These are phyloP conservation scores for Ispidina picta DNA, from an alignment of 2,797 vertebrate species.

Conservation along the genomic window DNA sequence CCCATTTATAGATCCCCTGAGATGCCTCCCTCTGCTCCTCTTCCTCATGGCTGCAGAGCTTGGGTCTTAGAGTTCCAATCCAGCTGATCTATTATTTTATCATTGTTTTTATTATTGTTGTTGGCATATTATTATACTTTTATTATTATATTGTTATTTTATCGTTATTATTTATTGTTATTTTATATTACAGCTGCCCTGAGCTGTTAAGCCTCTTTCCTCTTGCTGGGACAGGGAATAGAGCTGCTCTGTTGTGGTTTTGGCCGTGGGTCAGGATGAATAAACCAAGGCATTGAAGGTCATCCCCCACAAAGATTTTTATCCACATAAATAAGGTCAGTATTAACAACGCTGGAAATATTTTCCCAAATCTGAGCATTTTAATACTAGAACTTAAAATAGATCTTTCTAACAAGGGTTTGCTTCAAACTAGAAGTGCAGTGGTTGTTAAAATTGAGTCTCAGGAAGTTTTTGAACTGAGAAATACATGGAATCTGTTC, in stretches of 20 bases:
- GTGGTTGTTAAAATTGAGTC: not conserved
- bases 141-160: not conserved
- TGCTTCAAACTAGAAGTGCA: not conserved
- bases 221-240: not conserved
- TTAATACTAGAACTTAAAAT: not conserved
- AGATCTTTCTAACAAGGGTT: not conserved
- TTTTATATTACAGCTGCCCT: conserved; percentile 1
- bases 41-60: not conserved
- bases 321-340: not conserved
- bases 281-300: not conserved
- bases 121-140: not conserved
- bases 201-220: not conserved
- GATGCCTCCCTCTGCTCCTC: not conserved
- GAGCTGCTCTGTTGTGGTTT: not conserved
- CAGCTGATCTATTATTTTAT: too few relatives aligned
- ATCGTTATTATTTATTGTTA: rapidly evolving
- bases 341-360: not conserved
- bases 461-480: not conserved
- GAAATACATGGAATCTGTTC: not conserved
- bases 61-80: not conserved
- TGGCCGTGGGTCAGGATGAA: not conserved
- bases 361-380: not conserved
- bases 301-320: rapidly evolving
- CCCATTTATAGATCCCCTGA: not conserved
- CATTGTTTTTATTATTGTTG: too few relatives aligned